A percentile compares a stretch with the other conserved stretches of the same genome.
phyloP scores from a whole-genome alignment of 1,140 invertebrate species.

The Protaetia brevitarsis region DNA sequence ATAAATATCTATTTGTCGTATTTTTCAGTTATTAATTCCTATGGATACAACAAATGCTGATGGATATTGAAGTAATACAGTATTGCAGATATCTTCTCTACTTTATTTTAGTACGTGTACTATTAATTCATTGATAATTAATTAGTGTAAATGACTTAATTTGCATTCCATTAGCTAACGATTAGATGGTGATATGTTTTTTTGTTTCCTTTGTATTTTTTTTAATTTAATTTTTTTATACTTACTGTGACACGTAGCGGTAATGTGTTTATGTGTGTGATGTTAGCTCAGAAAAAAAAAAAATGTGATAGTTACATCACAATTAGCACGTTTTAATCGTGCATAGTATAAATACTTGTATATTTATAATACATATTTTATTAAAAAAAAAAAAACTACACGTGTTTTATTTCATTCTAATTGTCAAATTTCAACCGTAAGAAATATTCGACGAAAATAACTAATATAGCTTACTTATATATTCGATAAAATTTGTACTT shows the following conservation, averaged over 20 bases:
- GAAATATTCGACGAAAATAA: no score
- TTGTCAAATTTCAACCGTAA: no score
- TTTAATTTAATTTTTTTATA: background rate
- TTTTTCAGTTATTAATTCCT: slow-evolving; percentile 68
- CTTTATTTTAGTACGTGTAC: background rate
- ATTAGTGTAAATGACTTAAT: background rate
- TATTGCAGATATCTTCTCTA: background rate
- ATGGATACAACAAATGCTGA: slow-evolving; percentile 67
- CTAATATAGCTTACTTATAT: background rate
- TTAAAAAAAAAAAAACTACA: no score
- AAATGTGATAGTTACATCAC: slow-evolving; percentile 6
- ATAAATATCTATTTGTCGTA: background rate
- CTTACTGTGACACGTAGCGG: no score
- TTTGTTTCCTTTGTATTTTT: background rate
- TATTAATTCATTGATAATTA: background rate
- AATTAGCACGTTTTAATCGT: background rate
- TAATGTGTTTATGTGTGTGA: background rate
- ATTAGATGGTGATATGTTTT: slow-evolving; percentile 6
- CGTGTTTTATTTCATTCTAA: no score
- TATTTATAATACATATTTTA: slow-evolving; percentile 2
- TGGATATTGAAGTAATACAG: background rate
- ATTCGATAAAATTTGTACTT: background rate
- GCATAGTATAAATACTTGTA: no score
- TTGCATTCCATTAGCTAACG: background rate
- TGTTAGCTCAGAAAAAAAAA: background rate